Percentiles rank a stretch among this genome's conserved stretches.
These are phyloP conservation scores for Semicossyphus pulcher DNA, from an alignment of 2,113 vertebrate species.

Conservation along the genomic window DNA sequence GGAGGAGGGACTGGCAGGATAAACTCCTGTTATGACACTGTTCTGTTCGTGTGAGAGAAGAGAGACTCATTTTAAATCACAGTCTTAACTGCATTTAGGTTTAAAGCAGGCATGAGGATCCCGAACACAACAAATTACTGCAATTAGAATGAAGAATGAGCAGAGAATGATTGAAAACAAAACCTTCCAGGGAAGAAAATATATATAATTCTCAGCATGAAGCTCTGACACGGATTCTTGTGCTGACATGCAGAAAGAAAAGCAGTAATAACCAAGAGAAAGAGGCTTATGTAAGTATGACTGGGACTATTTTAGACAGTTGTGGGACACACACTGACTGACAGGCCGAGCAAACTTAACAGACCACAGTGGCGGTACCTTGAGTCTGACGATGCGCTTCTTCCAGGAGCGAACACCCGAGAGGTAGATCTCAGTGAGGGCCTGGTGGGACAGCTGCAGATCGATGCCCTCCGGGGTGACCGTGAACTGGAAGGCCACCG, in stretches of 20 bases:
- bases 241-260: constrained; percentile 3
- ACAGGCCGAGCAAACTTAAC: not conserved
- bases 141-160: not conserved
- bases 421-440: constrained; percentile 88
- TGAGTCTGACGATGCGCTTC: constrained; percentile 85
- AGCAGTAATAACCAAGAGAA: not conserved
- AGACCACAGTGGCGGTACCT: constrained; percentile 73
- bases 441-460: constrained; percentile 84
- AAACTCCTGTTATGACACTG: constrained; percentile 87
- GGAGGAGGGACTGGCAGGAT: constrained; percentile 91
- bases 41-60: constrained; percentile 80
- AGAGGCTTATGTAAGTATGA: not conserved
- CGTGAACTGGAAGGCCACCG: constrained; percentile 89
- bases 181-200: too few relatives aligned
- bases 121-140: too few relatives aligned
- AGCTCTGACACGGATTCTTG: not conserved
- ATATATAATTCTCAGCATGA: not conserved
- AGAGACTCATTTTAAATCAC: not conserved
- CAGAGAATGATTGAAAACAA: not conserved
- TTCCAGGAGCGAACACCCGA: constrained; percentile 91
- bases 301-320: not conserved
- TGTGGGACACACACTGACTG: not conserved
- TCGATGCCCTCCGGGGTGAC: constrained; percentile 85
- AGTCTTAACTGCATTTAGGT: too few relatives aligned
- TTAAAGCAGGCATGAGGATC: too few relatives aligned